phyloP scores from a whole-genome alignment of 1,140 invertebrate genomes.

The Ruditapes philippinarum region DNA sequence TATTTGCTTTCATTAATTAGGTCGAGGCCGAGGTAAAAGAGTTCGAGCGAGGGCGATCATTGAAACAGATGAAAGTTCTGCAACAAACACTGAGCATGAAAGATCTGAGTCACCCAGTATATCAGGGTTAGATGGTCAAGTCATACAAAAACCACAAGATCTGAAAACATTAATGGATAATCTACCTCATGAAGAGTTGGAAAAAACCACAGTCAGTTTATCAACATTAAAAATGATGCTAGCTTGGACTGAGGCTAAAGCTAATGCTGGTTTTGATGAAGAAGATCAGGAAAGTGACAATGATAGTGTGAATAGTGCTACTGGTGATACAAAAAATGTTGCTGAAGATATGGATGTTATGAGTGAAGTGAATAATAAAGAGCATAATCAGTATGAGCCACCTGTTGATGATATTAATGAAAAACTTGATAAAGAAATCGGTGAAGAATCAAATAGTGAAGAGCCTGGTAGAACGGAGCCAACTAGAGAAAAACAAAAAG shows the following conservation, averaged over 20 bases:
- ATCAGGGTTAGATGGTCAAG: slow-evolving; percentile 1
- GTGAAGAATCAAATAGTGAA: neutral
- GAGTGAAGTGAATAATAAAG: slow-evolving; percentile 20
- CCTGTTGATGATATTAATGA: neutral
- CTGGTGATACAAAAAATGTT: neutral
- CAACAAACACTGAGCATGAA: neutral
- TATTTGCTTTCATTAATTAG: too few species aligned
- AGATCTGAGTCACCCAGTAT: neutral
- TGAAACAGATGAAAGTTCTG: neutral
- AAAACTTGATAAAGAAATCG: neutral
- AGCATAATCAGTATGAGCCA: slow-evolving; percentile 1
- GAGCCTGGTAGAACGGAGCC: neutral
- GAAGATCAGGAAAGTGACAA: neutral
- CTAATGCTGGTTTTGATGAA: neutral
- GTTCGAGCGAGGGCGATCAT: neutral
- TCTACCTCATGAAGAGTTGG: neutral
- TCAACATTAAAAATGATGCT: slow-evolving; percentile 13
- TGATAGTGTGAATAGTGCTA: neutral
- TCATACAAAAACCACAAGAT: slow-evolving; percentile 30
- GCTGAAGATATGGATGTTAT: neutral
- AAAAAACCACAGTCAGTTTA: neutral
- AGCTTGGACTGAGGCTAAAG: neutral
- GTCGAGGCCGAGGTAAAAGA: neutral
- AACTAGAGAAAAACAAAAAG: neutral
- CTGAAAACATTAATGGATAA: slow-evolving; percentile 10